phyloP scores from a whole-genome alignment of 1,140 invertebrate species.

The Drosophila leontia region DNA sequence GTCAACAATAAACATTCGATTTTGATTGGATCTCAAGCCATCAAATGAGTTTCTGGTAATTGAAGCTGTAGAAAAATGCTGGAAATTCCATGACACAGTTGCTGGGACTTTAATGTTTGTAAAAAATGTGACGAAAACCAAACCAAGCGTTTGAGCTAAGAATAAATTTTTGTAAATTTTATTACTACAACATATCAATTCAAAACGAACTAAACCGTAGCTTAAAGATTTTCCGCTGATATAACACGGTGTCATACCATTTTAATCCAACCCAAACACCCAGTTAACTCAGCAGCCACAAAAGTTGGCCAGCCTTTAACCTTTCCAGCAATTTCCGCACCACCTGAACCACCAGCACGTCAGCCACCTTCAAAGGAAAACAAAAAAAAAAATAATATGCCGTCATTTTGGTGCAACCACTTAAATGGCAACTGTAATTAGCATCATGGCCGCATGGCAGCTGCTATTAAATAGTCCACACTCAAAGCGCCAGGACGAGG shows the following conservation, averaged over 20 bases:
- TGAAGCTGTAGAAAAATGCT: slow-evolving; percentile 28
- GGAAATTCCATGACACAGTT: background rate
- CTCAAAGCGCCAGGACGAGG: slow-evolving; percentile 14
- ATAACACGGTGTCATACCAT: slow-evolving; percentile 35
- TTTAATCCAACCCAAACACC: slow-evolving; percentile 32
- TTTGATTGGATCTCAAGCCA: slow-evolving; percentile 44
- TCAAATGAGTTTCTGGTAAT: slow-evolving; percentile 38
- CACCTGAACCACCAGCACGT: background rate
- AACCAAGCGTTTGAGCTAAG: too few relatives aligned
- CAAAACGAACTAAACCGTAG: background rate
- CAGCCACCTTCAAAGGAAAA: slow-evolving; percentile 3
- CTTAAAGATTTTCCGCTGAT: slow-evolving; percentile 1
- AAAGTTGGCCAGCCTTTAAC: slow-evolving; percentile 64
- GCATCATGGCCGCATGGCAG: slow-evolving; percentile 81
- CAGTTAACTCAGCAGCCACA: slow-evolving; percentile 6
- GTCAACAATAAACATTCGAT: slow-evolving; percentile 46
- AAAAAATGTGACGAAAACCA: too few relatives aligned
- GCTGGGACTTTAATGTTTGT: background rate
- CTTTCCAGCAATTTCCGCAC: slow-evolving; percentile 41
- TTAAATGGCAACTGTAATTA: slow-evolving; percentile 83
- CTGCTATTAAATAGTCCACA: slow-evolving; percentile 77
- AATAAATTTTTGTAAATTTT: too few relatives aligned
- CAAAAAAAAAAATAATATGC: slow-evolving; percentile 38
- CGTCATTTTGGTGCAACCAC: slow-evolving; percentile 80
- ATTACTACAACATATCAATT: background rate